Percentiles rank a stretch among this genome's conserved stretches.
Conservation (phyloP, 2,888 invertebrate genomes). For the Dexiosoma caninum region DNA sequence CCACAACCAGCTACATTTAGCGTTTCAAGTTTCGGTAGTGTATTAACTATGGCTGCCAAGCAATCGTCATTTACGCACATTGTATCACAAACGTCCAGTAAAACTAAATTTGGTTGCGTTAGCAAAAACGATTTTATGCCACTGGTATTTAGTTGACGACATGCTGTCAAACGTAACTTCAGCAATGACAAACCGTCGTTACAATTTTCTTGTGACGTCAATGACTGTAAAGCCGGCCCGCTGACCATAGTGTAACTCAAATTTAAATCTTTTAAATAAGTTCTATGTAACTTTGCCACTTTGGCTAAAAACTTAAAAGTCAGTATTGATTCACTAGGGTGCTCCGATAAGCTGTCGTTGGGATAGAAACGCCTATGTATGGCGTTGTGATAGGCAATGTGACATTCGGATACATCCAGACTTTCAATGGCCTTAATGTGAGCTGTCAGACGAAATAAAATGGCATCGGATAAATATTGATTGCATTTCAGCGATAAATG, state of each 20-base stretch:
- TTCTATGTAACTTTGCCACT: slow-evolving; percentile 80
- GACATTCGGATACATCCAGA: slow-evolving; percentile 83
- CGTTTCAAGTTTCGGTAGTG: slow-evolving; percentile 80
- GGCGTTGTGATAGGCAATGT: slow-evolving; percentile 84
- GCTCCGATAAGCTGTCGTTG: slow-evolving; percentile 68
- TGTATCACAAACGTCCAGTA: slow-evolving; percentile 83
- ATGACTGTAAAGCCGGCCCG: slow-evolving; percentile 79
- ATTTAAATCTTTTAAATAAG: slow-evolving; percentile 80
- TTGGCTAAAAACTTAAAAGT: slow-evolving; percentile 84
- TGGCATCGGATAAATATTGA: slow-evolving; percentile 86
- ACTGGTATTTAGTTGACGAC: slow-evolving; percentile 71
- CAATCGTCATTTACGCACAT: slow-evolving; percentile 83
- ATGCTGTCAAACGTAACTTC: slow-evolving; percentile 70
- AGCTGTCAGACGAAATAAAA: slow-evolving; percentile 82
- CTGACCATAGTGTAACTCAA: slow-evolving; percentile 85
- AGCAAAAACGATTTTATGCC: slow-evolving; percentile 70
- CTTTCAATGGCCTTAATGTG: slow-evolving; percentile 81
- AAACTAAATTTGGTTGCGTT: slow-evolving; percentile 80
- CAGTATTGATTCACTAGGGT: slow-evolving; percentile 84
- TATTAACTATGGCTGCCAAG: slow-evolving; percentile 80
- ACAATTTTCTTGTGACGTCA: slow-evolving; percentile 79
- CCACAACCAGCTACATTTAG: slow-evolving; percentile 83
- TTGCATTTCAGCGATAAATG: slow-evolving; percentile 83
- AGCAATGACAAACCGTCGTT: slow-evolving; percentile 76
- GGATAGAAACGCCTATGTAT: slow-evolving; percentile 85